phyloP scores from a whole-genome alignment of 2,113 vertebrate genomes.

The Catharus minimus region DNA sequence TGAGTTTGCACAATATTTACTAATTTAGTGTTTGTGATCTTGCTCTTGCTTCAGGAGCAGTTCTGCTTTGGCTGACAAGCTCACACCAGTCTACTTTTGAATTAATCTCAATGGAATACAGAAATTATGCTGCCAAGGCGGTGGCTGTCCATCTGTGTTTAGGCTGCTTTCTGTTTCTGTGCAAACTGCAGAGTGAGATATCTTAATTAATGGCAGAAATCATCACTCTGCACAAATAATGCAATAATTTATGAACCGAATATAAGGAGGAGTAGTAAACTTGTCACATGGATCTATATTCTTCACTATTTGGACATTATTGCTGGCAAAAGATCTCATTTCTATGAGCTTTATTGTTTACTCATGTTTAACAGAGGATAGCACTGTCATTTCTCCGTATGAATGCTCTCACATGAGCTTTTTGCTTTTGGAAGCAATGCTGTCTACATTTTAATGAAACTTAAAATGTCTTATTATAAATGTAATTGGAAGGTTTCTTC shows the following conservation, averaged over 20 bases:
- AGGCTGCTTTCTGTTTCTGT: not conserved
- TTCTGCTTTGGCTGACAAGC: not conserved
- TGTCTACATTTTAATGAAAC: not conserved
- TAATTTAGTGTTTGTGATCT: not conserved
- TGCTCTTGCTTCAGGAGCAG: fast-evolving
- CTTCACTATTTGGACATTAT: not conserved
- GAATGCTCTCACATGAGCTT: not conserved
- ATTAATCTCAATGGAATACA: not conserved
- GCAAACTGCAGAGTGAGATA: not conserved
- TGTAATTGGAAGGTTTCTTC: not conserved
- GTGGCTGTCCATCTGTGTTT: not conserved
- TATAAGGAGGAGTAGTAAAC: not conserved
- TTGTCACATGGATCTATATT: not conserved
- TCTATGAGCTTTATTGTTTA: not conserved
- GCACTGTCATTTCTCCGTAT: not conserved
- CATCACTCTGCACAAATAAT: not conserved
- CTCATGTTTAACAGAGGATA: not conserved
- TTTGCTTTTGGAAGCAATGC: not conserved
- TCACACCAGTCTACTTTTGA: not conserved
- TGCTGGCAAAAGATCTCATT: not conserved
- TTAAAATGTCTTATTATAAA: not conserved
- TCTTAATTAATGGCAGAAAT: not conserved
- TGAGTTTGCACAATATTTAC: not conserved
- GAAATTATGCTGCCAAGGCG: not conserved
- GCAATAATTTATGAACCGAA: not conserved